phyloP scores from a whole-genome alignment of 2,888 invertebrate species.

The Drosophila mulleri region DNA sequence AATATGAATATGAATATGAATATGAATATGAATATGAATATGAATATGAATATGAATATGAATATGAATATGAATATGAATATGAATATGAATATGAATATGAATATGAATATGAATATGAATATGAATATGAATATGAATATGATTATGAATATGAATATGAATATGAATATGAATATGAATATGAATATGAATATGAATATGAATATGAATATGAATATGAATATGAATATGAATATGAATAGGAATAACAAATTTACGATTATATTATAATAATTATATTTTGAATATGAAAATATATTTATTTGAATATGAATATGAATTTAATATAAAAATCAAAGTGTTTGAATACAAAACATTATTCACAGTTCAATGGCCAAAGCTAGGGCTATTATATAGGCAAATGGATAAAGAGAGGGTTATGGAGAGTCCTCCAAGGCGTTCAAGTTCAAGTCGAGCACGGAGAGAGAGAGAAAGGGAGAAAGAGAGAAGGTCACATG shows the following conservation, averaged over 20 bases:
- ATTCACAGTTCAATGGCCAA: constrained; percentile 43
- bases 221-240: background rate
- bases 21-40: background rate
- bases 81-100: background rate
- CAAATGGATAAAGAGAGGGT: constrained; percentile 7
- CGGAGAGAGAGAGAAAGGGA: background rate
- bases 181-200: background rate
- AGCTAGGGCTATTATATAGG: constrained; percentile 16
- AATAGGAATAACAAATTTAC: background rate
- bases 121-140: background rate
- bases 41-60: background rate
- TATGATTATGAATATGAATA: background rate
- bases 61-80: background rate
- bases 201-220: constrained; percentile 1
- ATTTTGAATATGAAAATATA: background rate
- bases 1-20: background rate
- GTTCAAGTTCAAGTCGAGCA: constrained; percentile 68
- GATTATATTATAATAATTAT: background rate
- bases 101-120: background rate
- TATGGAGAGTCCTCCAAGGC: constrained; percentile 9
- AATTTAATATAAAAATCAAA: no score
- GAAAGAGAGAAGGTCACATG: background rate
- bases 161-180: background rate
- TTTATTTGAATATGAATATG: background rate
- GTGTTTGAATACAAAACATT: constrained; percentile 9